Evolutionary conservation across 2,888 invertebrate genomes (phyloP), one percentile per base, ranked within the genome.

Genomic region (Peribatodes rhomboidaria): DNA sequence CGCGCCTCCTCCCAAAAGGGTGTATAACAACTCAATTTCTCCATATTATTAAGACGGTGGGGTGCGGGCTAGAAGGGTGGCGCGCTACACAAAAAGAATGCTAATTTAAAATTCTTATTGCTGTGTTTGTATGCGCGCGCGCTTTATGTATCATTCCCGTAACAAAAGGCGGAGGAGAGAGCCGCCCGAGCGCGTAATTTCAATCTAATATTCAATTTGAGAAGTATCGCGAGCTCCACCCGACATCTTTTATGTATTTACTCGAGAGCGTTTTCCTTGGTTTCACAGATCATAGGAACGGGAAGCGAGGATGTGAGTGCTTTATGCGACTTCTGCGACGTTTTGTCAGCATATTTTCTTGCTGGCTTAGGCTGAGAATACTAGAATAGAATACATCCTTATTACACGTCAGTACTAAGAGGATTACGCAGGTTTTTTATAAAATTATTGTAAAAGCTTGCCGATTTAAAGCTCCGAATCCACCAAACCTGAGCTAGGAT

Each of bases 21-120:
- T 90, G 92, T 91, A 88, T 88, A 90, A 91, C 92, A 92, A 92
- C 93, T 92, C 92, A 92, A 93, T 93, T 91, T 88, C 92, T 89
- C 87, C 90, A 88, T 90, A 89, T 90, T 92, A 92, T 91, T 91
- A 92, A 92, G 91, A 89, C 85, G 84, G 82, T 79, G 85, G 90
- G 88, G 87, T 79, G 85, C 81, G 86, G 74, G 86, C 64, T 57
- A 77, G 77, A 73, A 80, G 91, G 90, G 90, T 88, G 87, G 89
- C 82, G 71, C 78, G 85, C 83, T 86, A 83, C 87, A 91, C 90
- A 92, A 92, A 92, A 93, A 93, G 90, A 92, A 92, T 92, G 92
- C 93, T 92, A 92, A 93, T 93, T 93, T 92, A 90, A 92, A 92
- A 92, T 91, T 92, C 90, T 87, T 91, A 92, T 92, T 91, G 86